Evolutionary conservation across 2,113 vertebrate species (phyloP).

Genomic region (Mohoua ochrocephala): DNA sequence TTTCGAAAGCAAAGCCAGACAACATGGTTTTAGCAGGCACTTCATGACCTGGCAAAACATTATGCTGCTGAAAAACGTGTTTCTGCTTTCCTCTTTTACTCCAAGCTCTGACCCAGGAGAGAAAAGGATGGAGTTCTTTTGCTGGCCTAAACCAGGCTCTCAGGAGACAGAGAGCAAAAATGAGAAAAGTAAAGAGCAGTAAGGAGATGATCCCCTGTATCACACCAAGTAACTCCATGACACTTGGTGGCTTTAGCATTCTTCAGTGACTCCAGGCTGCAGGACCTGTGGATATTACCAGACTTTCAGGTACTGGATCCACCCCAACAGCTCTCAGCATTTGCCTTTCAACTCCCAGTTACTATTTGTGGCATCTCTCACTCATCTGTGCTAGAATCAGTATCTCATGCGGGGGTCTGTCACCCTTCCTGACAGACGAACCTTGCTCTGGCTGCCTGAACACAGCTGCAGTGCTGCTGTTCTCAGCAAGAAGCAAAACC

Average conservation of each 20-base stretch:
- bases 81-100: background rate
- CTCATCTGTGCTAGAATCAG: background rate
- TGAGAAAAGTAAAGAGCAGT: background rate
- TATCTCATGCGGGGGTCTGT: rapidly evolving
- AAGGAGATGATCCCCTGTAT: background rate
- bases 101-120: background rate
- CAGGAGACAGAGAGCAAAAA: background rate
- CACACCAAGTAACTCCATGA: background rate
- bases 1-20: background rate
- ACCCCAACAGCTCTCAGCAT: background rate
- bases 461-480: background rate
- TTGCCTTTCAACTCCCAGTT: background rate
- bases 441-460: background rate
- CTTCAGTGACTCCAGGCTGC: background rate
- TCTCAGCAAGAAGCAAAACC: background rate
- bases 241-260: background rate
- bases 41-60: background rate
- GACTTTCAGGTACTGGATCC: background rate
- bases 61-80: background rate
- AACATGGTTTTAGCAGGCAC: background rate
- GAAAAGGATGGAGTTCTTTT: background rate
- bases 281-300: background rate
- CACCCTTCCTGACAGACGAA: background rate
- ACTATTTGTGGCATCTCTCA: background rate
- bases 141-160: background rate